Evolutionary conservation across 2,888 invertebrate genomes (phyloP).

Genomic region (Physocephala rufipes): DNA sequence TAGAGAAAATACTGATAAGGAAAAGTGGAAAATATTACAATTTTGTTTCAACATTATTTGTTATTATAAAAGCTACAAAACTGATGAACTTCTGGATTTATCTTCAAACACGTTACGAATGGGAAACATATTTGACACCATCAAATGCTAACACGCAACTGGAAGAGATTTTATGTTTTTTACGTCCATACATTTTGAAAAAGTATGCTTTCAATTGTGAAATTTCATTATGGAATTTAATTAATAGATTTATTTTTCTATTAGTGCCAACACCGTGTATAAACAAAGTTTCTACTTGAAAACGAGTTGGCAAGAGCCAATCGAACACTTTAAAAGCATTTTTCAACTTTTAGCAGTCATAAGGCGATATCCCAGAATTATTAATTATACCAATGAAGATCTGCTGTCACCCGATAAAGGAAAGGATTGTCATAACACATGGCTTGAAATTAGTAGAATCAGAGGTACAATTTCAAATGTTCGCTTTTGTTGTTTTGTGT

Average conservation of each 20-base stretch:
- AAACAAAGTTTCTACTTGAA: conserved; percentile 51
- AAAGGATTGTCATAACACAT: conserved; percentile 40
- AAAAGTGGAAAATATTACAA: neutral
- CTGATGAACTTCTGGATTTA: conserved; percentile 57
- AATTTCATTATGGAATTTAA: no score
- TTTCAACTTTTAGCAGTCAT: conserved; percentile 48
- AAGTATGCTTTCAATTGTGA: conserved; percentile 40
- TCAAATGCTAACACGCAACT: conserved; percentile 42
- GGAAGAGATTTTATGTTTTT: conserved; percentile 45
- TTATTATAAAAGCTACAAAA: conserved; percentile 54
- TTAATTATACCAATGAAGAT: conserved; percentile 43
- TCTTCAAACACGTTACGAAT: conserved; percentile 56
- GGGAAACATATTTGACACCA: conserved; percentile 47
- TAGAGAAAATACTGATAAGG: no score
- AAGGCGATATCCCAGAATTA: conserved; percentile 44
- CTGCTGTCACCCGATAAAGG: neutral
- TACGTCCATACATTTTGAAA: conserved; percentile 45
- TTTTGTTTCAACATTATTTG: neutral
- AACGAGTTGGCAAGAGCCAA: conserved; percentile 51
- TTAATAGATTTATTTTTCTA: conserved; percentile 1
- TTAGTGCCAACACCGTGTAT: conserved; percentile 50
- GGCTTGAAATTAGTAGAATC: conserved; percentile 44
- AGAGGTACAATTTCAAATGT: no score
- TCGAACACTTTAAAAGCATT: conserved; percentile 54
- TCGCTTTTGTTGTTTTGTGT: no score